Evolutionary conservation across 2,888 invertebrate species (phyloP).

Genomic region (Nemotelus nigrinus): DNA sequence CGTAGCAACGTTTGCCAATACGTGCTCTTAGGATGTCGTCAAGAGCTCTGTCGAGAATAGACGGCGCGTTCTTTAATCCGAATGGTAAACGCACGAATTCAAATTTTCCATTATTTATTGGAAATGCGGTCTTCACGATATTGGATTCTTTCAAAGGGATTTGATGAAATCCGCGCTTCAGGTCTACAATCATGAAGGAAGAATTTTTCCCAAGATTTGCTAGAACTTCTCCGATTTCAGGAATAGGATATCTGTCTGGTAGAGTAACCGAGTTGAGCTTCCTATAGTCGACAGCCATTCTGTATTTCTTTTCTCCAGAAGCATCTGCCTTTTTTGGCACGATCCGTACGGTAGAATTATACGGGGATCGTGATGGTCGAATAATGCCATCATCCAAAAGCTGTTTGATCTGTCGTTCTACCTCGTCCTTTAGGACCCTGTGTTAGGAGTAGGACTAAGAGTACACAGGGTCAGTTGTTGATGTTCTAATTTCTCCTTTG

Average conservation of each 20-base stretch:
- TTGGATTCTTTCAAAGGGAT: conserved; percentile 1
- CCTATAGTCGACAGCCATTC: too few species aligned
- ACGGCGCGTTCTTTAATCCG: conserved; percentile 44
- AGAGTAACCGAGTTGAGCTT: too few species aligned
- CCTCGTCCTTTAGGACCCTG: conserved; percentile 8
- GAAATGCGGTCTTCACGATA: conserved; percentile 3
- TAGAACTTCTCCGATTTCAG: background rate
- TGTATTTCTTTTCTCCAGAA: conserved; percentile 14
- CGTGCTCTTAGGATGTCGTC: conserved; percentile 46
- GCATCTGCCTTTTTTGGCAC: conserved; percentile 4
- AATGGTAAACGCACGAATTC: conserved; percentile 45
- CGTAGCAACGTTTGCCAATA: conserved; percentile 45
- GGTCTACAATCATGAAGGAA: background rate
- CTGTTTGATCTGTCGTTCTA: conserved; percentile 1
- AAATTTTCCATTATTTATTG: conserved; percentile 35
- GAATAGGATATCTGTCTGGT: conserved; percentile 13
- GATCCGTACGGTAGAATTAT: too few species aligned
- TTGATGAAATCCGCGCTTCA: too few species aligned
- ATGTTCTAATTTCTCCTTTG: conserved; percentile 5
- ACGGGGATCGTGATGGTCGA: background rate
- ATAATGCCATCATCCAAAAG: background rate
- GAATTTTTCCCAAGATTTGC: background rate
- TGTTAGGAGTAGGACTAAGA: background rate
- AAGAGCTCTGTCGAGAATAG: conserved; percentile 45
- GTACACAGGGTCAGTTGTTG: background rate